Conservation (phyloP, 53 echinoderm and acorn worm genomes). For the Apostichopus leukothele region DNA sequence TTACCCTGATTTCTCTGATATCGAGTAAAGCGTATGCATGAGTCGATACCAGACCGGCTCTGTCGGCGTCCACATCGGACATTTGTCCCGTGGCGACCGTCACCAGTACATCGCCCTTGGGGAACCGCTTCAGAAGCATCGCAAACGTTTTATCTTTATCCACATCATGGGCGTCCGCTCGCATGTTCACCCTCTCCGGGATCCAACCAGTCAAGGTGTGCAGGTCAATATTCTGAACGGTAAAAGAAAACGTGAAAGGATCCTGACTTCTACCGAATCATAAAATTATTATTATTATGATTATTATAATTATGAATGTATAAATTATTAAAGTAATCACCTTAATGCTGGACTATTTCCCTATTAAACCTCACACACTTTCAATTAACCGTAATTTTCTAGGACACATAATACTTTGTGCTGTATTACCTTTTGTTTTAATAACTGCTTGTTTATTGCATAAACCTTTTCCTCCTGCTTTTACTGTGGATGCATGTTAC, state of each 20-base stretch:
- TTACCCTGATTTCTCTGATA: conserved; percentile 76
- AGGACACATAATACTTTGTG: too few species aligned
- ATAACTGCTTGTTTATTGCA: too few species aligned
- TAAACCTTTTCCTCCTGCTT: too few species aligned
- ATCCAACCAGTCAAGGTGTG: conserved; percentile 96
- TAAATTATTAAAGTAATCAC: too few species aligned
- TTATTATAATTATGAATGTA: too few species aligned
- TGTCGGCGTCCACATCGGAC: conserved; percentile 79
- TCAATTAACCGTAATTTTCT: too few species aligned
- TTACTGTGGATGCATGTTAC: too few species aligned
- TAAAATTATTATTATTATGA: too few species aligned
- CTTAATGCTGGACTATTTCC: too few species aligned
- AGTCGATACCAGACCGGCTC: conserved; percentile 91
- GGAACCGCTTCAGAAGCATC: conserved; percentile 75
- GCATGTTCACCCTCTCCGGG: conserved; percentile 81
- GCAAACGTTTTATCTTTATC: conserved; percentile 79
- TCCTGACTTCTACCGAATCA: background rate
- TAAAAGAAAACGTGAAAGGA: background rate
- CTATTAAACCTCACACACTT: too few species aligned
- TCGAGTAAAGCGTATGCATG: conserved; percentile 98
- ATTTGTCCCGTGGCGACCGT: conserved; percentile 81
- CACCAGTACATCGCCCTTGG: conserved; percentile 74
- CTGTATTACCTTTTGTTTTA: too few species aligned
- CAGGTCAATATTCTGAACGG: conserved; percentile 87
- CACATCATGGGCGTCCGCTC: conserved; percentile 64